Base-by-base conservation (phyloP, 2,797 vertebrate genomes). In the Telmatherina bonti region DNA sequence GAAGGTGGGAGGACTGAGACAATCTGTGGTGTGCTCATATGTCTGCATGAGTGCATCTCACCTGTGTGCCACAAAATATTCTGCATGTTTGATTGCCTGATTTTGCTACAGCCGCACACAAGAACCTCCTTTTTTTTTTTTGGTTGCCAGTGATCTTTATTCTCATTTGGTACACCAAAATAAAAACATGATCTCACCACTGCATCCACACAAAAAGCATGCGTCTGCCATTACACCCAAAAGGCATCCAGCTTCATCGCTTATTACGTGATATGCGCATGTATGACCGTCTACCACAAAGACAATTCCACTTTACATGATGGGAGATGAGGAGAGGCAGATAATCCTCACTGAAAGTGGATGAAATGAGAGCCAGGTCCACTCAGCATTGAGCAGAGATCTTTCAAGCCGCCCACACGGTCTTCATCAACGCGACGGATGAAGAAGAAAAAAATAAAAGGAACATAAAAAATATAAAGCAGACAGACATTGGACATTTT, bases 291-390 rank as follows among this genome's bases (percentile, higher is more conserved):
- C 78, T 54, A 54, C 72, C 71, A 76, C 62, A 86, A 78, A 76
- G 71, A 64, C 57, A 49, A 9, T 41, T 81, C 66, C 70, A 67
- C 85, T 89, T 43, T 60, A 58, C 67, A 11, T 0, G 13, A 30
- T 62, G 58, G 81, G 81, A 78, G 69, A 76, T 2, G 51, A 65
- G 75, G 47, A 65, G 75, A 73, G 85, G 70, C 68, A 76, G 72
- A 83, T 88, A 81, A 87, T 89, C 81, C 85, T 83, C 71, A 57
- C 20, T 62, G 79, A 86, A 70, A 85, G 90, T 78, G 79, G 82
- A 81, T 65, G 89, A 84, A 84, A 92, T 73, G 82, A 91, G 87
- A 85, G 82, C 71, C 71, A 72, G 82, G 89, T 89, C 88, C 86
- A 84, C 85, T 88, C 72, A 60, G 79, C 27, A 51, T 77, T 82